A percentile compares a stretch with the other conserved stretches of the same genome.
Conservation (phyloP, 2,888 invertebrate species). For the Sminthurides aquaticus region DNA sequence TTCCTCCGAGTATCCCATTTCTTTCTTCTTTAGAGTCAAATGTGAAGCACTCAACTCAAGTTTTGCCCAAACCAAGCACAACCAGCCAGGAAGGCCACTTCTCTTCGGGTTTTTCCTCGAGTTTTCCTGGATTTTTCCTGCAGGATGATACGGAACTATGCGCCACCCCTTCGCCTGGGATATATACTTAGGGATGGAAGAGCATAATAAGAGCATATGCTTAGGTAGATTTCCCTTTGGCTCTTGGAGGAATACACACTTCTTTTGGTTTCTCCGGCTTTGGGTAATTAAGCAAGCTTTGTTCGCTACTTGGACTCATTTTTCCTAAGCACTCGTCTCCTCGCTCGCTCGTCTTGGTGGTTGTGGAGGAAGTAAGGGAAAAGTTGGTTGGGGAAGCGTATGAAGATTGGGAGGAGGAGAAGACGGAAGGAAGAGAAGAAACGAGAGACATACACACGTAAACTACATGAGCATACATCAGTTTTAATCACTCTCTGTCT, state of each 20-base stretch:
- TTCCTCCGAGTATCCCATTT: constrained; percentile 40
- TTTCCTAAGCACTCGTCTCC: constrained; percentile 31
- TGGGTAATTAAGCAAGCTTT: constrained; percentile 44
- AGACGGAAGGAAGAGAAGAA: not conserved
- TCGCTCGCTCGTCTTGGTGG: constrained; percentile 6
- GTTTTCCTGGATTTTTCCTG: not conserved
- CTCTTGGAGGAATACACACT: not conserved
- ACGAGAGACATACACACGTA: constrained; percentile 11
- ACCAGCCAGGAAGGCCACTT: not conserved
- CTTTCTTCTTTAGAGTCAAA: constrained; percentile 40
- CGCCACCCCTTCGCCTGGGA: not conserved
- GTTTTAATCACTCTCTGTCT: constrained; percentile 42
- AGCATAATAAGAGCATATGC: too few species aligned
- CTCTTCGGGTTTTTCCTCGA: constrained; percentile 5
- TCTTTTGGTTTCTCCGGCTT: constrained; percentile 38
- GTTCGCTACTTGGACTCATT: constrained; percentile 43
- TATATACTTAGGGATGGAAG: not conserved
- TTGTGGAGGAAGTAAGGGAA: too few species aligned
- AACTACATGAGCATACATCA: constrained; percentile 40
- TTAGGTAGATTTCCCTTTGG: not conserved
- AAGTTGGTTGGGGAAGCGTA: too few species aligned
- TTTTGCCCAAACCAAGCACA: constrained; percentile 14
- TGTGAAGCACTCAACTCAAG: constrained; percentile 43
- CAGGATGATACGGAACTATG: not conserved
- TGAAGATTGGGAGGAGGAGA: not conserved